Evolutionary conservation across 1,140 invertebrate genomes (phyloP), one percentile per base, ranked within the genome.

Genomic region (Sarcophaga peregrina): DNA sequence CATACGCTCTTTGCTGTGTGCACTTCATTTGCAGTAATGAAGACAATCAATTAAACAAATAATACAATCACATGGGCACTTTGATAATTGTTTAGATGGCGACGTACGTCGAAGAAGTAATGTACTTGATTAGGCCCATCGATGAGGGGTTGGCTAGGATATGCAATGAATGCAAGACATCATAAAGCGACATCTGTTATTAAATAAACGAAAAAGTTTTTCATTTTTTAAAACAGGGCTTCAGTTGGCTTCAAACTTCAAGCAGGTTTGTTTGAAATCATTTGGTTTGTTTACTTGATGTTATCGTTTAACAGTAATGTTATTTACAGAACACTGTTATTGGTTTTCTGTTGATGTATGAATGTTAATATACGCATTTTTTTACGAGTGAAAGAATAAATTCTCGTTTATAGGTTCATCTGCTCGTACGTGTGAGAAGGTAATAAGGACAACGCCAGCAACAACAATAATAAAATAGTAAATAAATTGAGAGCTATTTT

Each of bases 41-140:
- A 37, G 25, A 58, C 54, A 58, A 58, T 58, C 54, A 58, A 58
- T 58, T 58, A 58, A 58, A 58, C 54, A 15, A 58, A 58, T 58
- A 58, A 58, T n/a, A 58, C 15, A n/a, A n/a, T 58, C 54, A 7
- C 54, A n/a, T n/a, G n/a, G 6, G 15, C 15, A 58, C n/a, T 5
- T n/a, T n/a, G 13, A 58, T 58, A 58, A 58, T n/a, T 13, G 54
- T 11, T 58, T 58, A 58, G n/a, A n/a, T 4, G 7, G 7, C 54
- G 15, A 7, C n/a, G 15, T 58, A 58, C n/a, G 13, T n/a, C 15
- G 54, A 15, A n/a, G 15, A 58, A 6, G 54, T n/a, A 15, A 13
- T n/a, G 15, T n/a, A 7, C 54, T n/a, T 58, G 54, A 1, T 58
- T n/a, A 58, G n/a, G n/a, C 54, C n/a, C 15, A n/a, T 13, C 13